These are phyloP conservation scores for Cyprinodon brontotheroides DNA, from an alignment of 2,113 vertebrate species.

Conservation along the genomic window DNA sequence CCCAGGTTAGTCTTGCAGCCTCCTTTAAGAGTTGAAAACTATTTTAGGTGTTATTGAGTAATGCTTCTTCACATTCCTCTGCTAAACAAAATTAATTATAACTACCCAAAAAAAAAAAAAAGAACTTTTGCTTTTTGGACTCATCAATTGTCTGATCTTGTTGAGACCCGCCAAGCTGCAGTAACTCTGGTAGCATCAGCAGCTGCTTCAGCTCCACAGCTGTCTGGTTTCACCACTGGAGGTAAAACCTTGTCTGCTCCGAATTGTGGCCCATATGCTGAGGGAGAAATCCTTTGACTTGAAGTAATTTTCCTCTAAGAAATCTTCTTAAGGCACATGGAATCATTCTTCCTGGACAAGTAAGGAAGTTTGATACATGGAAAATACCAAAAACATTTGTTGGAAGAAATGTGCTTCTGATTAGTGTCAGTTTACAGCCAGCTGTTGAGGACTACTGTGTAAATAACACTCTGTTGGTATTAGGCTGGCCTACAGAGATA, in stretches of 20 bases:
- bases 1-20: no score
- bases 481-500: conserved; percentile 22
- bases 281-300: conserved; percentile 33
- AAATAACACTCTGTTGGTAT: conserved; percentile 36
- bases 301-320: conserved; percentile 28
- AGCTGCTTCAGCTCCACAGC: conserved; percentile 54
- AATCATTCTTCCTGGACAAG: background rate
- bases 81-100: conserved; percentile 1
- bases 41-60: background rate
- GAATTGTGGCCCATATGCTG: conserved; percentile 49
- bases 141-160: conserved; percentile 24
- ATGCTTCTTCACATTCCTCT: background rate
- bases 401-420: background rate
- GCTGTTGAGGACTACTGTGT: conserved; percentile 27
- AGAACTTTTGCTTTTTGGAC: conserved; percentile 16
- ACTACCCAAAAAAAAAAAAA: conserved; percentile 4
- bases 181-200: conserved; percentile 62
- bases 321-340: background rate
- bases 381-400: no score
- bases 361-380: background rate
- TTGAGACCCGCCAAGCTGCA: conserved; percentile 38
- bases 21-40: background rate
- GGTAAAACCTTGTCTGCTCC: conserved; percentile 51
- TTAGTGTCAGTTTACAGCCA: background rate
- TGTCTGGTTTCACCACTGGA: conserved; percentile 62